These are phyloP conservation scores for Chionis minor DNA, from an alignment of 2,113 vertebrate species.

Conservation along the genomic window DNA sequence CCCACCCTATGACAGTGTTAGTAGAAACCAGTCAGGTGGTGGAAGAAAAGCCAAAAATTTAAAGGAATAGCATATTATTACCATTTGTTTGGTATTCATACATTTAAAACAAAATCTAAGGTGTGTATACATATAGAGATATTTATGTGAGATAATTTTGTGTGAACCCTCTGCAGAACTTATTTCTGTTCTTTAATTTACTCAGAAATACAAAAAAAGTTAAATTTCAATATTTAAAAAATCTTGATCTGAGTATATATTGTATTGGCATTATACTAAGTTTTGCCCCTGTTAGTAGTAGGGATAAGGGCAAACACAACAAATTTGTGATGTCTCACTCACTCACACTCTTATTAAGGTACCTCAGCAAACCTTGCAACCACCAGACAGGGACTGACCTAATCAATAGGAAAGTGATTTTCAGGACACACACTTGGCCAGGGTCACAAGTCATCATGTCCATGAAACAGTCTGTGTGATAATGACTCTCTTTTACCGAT, in stretches of 20 bases:
- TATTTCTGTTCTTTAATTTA: too few relatives aligned
- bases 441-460: neutral
- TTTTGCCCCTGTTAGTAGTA: neutral
- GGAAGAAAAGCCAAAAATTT: neutral
- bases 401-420: constrained; percentile 18
- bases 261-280: neutral
- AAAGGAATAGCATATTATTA: neutral
- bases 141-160: too few relatives aligned
- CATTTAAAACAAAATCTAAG: too few relatives aligned
- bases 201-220: too few relatives aligned
- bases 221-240: too few relatives aligned
- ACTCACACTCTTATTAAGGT: neutral
- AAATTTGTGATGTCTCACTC: neutral
- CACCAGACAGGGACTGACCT: neutral
- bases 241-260: too few relatives aligned
- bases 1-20: neutral
- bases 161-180: too few relatives aligned
- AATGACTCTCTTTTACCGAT: neutral
- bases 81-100: too few relatives aligned
- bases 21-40: neutral
- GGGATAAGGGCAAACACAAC: neutral
- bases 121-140: too few relatives aligned
- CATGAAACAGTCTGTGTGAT: neutral
- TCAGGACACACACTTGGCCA: neutral
- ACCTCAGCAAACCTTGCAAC: neutral